Evolutionary conservation across 2,113 vertebrate genomes (phyloP), one percentile per base, ranked within the genome.

Genomic region (Sinosuthora webbiana): DNA sequence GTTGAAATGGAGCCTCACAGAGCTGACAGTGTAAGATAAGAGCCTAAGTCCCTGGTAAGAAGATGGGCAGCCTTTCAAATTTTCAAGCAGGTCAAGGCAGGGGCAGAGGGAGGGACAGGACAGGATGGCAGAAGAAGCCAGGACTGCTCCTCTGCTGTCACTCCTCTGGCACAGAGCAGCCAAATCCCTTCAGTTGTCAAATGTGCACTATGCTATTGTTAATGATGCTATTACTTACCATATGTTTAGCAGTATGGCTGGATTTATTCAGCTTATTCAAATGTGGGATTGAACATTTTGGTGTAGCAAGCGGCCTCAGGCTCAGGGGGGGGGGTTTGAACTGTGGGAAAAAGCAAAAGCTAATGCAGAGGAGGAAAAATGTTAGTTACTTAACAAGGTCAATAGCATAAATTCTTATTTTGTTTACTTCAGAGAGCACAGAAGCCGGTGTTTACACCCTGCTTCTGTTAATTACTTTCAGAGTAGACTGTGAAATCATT

Each of bases 191-290:
- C 87, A 77, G 89, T 63, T 92, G 91, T 97, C 95, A 97, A 95
- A 88, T 25, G 28, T 85, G 95, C 86, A 56, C 91, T 94, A 53
- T 80, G 90, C 69, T 94, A 92, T 92, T 96, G 95, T 97, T 94
- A 97, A 97, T 93, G 93, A 95, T 96, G 93, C 94, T 93, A 83
- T 95, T 96, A 96, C 92, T 96, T 95, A 94, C 96, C 96, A 94
- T 95, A 96, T 87, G 92, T 79, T 95, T 95, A 93, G 90, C 93
- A 95, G 92, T 80, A 93, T 97, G 95, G 88, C 87, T 80, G 81
- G 59, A 89, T 95, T 97, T 91, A 93, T 95, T 92, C 94, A 22
- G 47, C 24, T 93, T 94, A 89, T 95, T 94, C 93, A 95, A 92
- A 95, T 71, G 73, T 3, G 2, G 65, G 56, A 81, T 64, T 86